phyloP scores from a whole-genome alignment of 2,888 invertebrate species.

The Cybosia mesomella region DNA sequence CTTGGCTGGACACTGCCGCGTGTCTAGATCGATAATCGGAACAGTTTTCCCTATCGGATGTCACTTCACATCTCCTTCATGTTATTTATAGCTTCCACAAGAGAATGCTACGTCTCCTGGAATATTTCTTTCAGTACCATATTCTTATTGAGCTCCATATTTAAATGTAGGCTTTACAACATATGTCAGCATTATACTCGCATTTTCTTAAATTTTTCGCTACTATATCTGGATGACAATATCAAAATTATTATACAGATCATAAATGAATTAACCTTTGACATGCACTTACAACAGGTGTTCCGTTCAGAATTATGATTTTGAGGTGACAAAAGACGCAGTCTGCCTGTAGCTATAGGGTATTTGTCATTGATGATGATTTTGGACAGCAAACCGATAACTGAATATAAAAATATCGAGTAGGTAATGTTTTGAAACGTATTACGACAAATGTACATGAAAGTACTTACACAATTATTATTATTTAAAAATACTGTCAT shows the following conservation, averaged over 20 bases:
- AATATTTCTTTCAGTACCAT: neutral
- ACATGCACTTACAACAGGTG: neutral
- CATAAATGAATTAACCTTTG: neutral
- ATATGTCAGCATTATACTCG: neutral
- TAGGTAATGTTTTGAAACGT: too few relatives aligned
- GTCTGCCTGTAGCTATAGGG: neutral
- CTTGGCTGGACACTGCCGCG: too few relatives aligned
- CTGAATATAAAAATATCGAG: too few relatives aligned
- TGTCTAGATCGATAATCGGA: slow-evolving; percentile 1
- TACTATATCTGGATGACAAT: too few relatives aligned
- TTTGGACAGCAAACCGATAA: neutral
- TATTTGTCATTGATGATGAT: neutral
- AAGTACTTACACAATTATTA: too few relatives aligned
- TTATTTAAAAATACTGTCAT: too few relatives aligned
- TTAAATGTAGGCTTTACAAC: neutral
- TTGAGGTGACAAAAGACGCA: neutral
- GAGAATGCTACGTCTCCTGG: neutral
- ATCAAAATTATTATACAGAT: neutral
- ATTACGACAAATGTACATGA: too few relatives aligned
- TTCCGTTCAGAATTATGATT: neutral
- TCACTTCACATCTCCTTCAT: neutral
- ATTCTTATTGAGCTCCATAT: neutral
- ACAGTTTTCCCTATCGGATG: neutral
- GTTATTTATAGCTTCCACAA: neutral
- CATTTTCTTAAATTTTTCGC: too few relatives aligned